Evolutionary conservation across 2,113 vertebrate genomes (phyloP).

Genomic region (Channa maculata): DNA sequence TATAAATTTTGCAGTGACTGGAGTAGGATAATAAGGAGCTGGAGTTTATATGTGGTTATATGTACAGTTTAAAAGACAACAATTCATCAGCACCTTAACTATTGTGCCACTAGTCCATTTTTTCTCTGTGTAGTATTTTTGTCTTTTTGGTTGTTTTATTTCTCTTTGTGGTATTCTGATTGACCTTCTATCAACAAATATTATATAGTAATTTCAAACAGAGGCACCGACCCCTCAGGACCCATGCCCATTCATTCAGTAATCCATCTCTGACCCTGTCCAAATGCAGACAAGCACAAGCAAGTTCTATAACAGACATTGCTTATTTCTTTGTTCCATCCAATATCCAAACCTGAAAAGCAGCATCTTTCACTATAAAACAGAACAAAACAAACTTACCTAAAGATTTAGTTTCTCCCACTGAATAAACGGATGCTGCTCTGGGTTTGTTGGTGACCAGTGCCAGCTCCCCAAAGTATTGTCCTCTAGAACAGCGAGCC

Average conservation of each 20-base stretch:
- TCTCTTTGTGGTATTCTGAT: neutral
- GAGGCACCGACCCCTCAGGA: neutral
- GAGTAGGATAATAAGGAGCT: too few species aligned
- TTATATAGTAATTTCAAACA: neutral
- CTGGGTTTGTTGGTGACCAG: slow-evolving; percentile 96
- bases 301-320: neutral
- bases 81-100: too few species aligned
- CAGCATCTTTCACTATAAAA: neutral
- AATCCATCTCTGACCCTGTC: neutral
- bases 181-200: neutral
- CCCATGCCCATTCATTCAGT: neutral
- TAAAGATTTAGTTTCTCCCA: slow-evolving; percentile 93
- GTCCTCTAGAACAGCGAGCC: slow-evolving; percentile 89
- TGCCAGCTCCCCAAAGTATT: slow-evolving; percentile 97
- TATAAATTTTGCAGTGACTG: too few species aligned
- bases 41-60: too few species aligned
- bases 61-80: too few species aligned
- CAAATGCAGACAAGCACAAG: neutral
- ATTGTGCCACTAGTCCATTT: too few species aligned
- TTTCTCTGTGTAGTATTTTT: too few species aligned
- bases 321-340: too few species aligned
- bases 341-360: neutral
- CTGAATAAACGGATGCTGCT: slow-evolving; percentile 93
- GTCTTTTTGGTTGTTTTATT: neutral
- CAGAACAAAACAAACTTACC: slow-evolving; percentile 77